Base-by-base conservation (phyloP, 2,113 vertebrate species). In the Hucho hucho region DNA sequence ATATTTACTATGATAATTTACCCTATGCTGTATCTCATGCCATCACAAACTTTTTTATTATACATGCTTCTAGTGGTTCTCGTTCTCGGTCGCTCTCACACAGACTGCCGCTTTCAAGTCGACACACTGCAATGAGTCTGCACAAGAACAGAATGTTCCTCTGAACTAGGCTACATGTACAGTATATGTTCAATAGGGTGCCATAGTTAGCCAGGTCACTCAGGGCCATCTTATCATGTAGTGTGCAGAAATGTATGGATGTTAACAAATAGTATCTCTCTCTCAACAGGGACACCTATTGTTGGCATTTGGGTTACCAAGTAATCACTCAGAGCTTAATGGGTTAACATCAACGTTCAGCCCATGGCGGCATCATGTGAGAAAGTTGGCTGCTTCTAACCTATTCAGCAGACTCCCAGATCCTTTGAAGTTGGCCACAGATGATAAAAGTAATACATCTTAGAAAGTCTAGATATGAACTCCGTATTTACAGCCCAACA, bases 391-490 rank as follows among this genome's bases (percentile, higher is more conserved):
- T 61, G 63, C 32, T 18, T 70, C 18, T 5, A 37, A 73, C 47
- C 18, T 29, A 28, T 32, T 29, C 65, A 6, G 18, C 14, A 6
- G 32, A 32, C 24, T 20, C 37, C 56, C 20, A 61, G 37, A 75
- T 4, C 79, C 37, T 81, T 37, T 75, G 22, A 75, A 80, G 75
- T 78, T 25, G 67, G 73, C 59, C 25, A 32, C 25, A 32, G 32
- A 32, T 32, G 32, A 32, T 32, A 6, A 32, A 32, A 32, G 32
- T 32, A 32, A 32, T 32, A 32, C 32, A 32, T 32, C 32, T 32
- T 32, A 47, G 75, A 16, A 72, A 59, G 9, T 75, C 28, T 3
- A 69, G 69, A 32, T 32, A 76, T 70, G 75, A 64, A 37, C 59
- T 82, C 56, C 70, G 63, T 64, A 32, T 32, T 32, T 32, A 6